These are phyloP conservation scores for Sepiola atlantica DNA, from an alignment of 2,888 invertebrate species.

Conservation along the genomic window DNA sequence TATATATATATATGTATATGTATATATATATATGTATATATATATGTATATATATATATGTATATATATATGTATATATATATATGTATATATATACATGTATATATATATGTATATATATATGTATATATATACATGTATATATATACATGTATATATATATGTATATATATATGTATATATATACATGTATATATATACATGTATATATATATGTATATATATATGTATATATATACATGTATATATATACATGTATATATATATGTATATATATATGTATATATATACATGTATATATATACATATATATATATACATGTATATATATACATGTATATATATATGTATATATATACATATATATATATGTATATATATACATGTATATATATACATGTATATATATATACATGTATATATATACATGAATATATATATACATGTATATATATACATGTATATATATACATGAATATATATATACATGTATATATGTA, in stretches of 20 bases:
- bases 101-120: not conserved
- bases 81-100: not conserved
- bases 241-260: not conserved
- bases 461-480: not conserved
- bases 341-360: not conserved
- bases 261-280: not conserved
- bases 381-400: not conserved
- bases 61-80: constrained; percentile 25
- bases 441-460: not conserved
- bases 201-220: not conserved
- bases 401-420: not conserved
- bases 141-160: not conserved
- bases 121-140: not conserved
- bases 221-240: not conserved
- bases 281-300: not conserved
- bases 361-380: constrained; percentile 32
- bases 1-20: constrained; percentile 5
- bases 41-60: not conserved
- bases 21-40: not conserved
- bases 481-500: not conserved
- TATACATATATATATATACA: not conserved
- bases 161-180: not conserved
- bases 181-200: constrained; percentile 9
- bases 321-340: not conserved
- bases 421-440: no score